Percentiles rank a stretch among this genome's conserved stretches.
These are phyloP conservation scores for Chamaedrilus cognettii DNA, from an alignment of 2,888 invertebrate species.

Conservation along the genomic window DNA sequence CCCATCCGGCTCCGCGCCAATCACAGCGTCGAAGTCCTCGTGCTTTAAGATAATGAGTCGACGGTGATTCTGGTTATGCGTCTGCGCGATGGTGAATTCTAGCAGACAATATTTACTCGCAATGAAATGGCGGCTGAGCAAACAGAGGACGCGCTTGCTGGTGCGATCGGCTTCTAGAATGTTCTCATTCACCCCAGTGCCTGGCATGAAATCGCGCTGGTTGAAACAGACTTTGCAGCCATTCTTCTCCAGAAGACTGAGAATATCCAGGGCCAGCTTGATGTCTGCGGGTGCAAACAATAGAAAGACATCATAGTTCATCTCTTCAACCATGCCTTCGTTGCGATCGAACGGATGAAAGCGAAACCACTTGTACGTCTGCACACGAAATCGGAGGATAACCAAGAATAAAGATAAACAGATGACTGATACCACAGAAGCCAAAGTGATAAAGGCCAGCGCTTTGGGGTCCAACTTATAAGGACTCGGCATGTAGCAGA, in stretches of 20 bases:
- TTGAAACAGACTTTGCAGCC: conserved; percentile 38
- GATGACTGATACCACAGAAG: not conserved
- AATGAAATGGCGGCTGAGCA: conserved; percentile 37
- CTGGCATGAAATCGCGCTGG: conserved; percentile 39
- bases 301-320: conserved; percentile 40
- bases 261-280: conserved; percentile 11
- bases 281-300: conserved; percentile 39
- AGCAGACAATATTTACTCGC: conserved; percentile 40
- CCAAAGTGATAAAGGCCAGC: not conserved
- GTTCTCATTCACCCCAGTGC: conserved; percentile 37
- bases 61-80: conserved; percentile 11
- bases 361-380: conserved; percentile 14
- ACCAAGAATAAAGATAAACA: not conserved
- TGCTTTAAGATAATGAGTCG: conserved; percentile 19
- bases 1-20: not conserved
- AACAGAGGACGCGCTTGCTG: conserved; percentile 39
- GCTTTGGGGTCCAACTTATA: no score
- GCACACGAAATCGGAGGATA: conserved; percentile 5
- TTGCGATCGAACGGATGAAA: conserved; percentile 31
- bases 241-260: conserved; percentile 29
- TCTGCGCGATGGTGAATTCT: conserved; percentile 40
- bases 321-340: conserved; percentile 28
- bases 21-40: conserved; percentile 9
- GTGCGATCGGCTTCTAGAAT: conserved; percentile 37
- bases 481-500: conserved; percentile 8